phyloP scores from a whole-genome alignment of 2,888 invertebrate genomes.

The Thalpophila matura region DNA sequence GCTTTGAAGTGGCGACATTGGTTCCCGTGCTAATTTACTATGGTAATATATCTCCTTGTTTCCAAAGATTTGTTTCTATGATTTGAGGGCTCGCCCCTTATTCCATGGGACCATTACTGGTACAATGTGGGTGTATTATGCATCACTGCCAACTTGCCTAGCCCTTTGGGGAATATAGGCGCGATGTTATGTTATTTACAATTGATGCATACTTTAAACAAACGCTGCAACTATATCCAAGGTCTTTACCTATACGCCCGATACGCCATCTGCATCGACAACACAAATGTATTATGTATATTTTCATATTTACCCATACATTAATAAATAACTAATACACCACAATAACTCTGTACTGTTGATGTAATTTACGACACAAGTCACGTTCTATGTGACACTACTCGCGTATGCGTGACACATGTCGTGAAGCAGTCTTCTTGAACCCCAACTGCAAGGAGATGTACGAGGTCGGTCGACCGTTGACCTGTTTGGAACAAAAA shows the following conservation, averaged over 20 bases:
- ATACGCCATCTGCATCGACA: conserved; percentile 20
- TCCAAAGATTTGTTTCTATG: too few species aligned
- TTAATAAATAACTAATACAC: conserved; percentile 21
- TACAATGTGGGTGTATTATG: too few species aligned
- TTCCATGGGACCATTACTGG: too few species aligned
- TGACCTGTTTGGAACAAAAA: not conserved
- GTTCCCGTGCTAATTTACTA: too few species aligned
- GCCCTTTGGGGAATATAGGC: too few species aligned
- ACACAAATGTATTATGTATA: conserved; percentile 8
- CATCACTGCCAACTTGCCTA: too few species aligned
- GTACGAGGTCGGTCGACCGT: not conserved
- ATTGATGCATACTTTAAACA: not conserved
- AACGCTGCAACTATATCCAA: conserved; percentile 8
- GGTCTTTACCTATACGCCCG: conserved; percentile 13
- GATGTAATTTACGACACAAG: conserved; percentile 1
- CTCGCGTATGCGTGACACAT: not conserved
- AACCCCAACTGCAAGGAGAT: not conserved
- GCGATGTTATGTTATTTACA: too few species aligned
- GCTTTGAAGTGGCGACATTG: too few species aligned
- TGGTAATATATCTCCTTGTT: too few species aligned
- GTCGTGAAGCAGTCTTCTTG: not conserved
- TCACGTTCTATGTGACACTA: conserved; percentile 5
- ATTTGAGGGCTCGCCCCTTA: too few species aligned
- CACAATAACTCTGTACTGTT: conserved; percentile 4
- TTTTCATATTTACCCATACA: conserved; percentile 29